Conservation (phyloP, 2,797 vertebrate species). For the Clarias platycephalus region DNA sequence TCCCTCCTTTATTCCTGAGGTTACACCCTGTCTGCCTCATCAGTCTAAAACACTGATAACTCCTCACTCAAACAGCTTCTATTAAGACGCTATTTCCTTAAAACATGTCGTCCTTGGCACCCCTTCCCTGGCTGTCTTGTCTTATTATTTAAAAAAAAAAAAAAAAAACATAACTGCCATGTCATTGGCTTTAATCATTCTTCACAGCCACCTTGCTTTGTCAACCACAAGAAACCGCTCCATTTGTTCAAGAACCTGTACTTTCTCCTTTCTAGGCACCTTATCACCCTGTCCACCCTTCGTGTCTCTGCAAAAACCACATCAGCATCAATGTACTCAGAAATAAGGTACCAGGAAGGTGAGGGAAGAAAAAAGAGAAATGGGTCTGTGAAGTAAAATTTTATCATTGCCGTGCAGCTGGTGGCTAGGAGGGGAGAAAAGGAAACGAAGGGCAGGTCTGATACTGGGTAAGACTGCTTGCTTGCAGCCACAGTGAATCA, state of each 20-base stretch:
- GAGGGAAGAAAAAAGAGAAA: constrained; percentile 30
- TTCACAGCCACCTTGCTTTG: constrained; percentile 24
- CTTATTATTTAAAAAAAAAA: not conserved
- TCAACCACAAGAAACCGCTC: constrained; percentile 25
- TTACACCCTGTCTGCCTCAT: constrained; percentile 67
- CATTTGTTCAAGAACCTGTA: constrained; percentile 22
- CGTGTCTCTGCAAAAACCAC: constrained; percentile 24
- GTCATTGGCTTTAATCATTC: constrained; percentile 32
- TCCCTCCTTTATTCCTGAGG: constrained; percentile 77
- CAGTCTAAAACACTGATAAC: constrained; percentile 74
- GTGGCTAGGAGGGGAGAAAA: constrained; percentile 55
- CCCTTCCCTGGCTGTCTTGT: not conserved
- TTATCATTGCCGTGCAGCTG: constrained; percentile 68
- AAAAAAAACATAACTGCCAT: constrained; percentile 3
- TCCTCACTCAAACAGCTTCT: constrained; percentile 62
- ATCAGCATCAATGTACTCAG: constrained; percentile 34
- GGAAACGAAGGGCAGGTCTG: constrained; percentile 56
- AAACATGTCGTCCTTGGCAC: constrained; percentile 11
- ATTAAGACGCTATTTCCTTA: constrained; percentile 35
- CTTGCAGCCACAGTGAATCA: constrained; percentile 65
- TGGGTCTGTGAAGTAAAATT: constrained; percentile 61
- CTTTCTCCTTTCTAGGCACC: constrained; percentile 2
- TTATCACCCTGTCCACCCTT: constrained; percentile 30
- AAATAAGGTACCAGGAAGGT: constrained; percentile 35
- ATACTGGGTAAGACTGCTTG: constrained; percentile 52